These are phyloP conservation scores for Mactra quadrangularis DNA, from an alignment of 1,140 invertebrate species.

Conservation along the genomic window DNA sequence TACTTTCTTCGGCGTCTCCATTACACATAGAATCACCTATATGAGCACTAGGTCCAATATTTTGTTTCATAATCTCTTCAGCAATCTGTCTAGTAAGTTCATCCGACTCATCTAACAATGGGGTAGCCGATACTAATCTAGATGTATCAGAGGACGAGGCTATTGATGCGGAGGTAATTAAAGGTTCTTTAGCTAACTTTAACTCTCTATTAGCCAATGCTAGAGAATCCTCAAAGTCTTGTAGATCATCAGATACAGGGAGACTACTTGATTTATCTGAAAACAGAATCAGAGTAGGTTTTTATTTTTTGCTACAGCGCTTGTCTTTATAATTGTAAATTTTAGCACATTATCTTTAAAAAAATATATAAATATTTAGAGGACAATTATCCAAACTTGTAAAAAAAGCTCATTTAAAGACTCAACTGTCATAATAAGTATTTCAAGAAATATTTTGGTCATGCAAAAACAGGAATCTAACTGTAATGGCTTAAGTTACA, in stretches of 20 bases:
- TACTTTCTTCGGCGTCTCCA: constrained; percentile 62
- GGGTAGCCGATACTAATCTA: not conserved
- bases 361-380: too few relatives aligned
- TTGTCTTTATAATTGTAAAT: too few relatives aligned
- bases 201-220: constrained; percentile 71
- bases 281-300: constrained; percentile 34
- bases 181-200: constrained; percentile 63
- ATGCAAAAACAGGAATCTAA: too few relatives aligned
- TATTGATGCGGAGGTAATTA: not conserved
- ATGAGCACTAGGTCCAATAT: constrained; percentile 49
- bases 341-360: too few relatives aligned
- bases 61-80: constrained; percentile 70
- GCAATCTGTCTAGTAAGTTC: constrained; percentile 54
- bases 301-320: too few relatives aligned
- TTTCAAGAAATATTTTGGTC: too few relatives aligned
- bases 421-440: too few relatives aligned
- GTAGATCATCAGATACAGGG: constrained; percentile 69
- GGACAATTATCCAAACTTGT: too few relatives aligned
- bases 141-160: not conserved
- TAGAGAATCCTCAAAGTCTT: constrained; percentile 74
- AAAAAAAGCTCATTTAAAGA: too few relatives aligned
- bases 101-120: constrained; percentile 51
- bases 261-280: constrained; percentile 74
- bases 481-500: too few relatives aligned
- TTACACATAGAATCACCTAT: constrained; percentile 34